Base-by-base conservation (phyloP, 2,113 vertebrate genomes). In the Carassius gibelio region DNA sequence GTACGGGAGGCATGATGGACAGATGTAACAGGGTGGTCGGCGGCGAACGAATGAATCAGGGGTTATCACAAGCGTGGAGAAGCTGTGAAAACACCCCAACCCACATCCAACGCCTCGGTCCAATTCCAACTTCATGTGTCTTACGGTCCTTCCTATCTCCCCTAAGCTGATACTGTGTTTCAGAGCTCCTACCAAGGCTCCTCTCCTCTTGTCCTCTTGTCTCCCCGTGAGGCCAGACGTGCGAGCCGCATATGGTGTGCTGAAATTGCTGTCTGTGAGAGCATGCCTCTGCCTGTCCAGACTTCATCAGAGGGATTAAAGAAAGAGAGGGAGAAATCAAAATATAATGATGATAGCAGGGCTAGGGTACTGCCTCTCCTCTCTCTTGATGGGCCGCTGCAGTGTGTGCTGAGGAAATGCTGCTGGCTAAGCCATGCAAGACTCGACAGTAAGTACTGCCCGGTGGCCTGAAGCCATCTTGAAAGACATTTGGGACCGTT, bases 271-370 rank as follows among this genome's bases (percentile, higher is more conserved):
- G 97, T 98, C 96, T 96, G 95, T 91, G 94, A 96, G 96, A 97
- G 97, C 98, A 97, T 98, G 97, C 96, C 96, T 96, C 95, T 95
- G 97, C 97, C 96, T 97, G 98, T 97, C 96, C 97, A 97, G 97
- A 97, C 97, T 97, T 97, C 97, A 98, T 98, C 98, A 99, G 96
- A 96, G 95, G 98, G 98, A 99, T 98, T 99, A 98, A 98, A 99
- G 97, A 82, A 89, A 75, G 72, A 75, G 76, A 78, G 96, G 52
- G 76, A 96, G 96, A 96, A 96, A 96, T 96, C 95, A 92, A 93
- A 96, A 97, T 96, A 97, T 96, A 97, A 97, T 93, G 91, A 94
- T 94, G 92, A 93, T 91, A 87, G 89, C 76, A 36, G 82, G 91
- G 89, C 92, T 86, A 81, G 86, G 82, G 86, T 85, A 90, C 90